A percentile compares a stretch with the other conserved stretches of the same genome.
These are phyloP conservation scores for Grapholita molesta DNA, from an alignment of 1,140 invertebrate species.

Conservation along the genomic window DNA sequence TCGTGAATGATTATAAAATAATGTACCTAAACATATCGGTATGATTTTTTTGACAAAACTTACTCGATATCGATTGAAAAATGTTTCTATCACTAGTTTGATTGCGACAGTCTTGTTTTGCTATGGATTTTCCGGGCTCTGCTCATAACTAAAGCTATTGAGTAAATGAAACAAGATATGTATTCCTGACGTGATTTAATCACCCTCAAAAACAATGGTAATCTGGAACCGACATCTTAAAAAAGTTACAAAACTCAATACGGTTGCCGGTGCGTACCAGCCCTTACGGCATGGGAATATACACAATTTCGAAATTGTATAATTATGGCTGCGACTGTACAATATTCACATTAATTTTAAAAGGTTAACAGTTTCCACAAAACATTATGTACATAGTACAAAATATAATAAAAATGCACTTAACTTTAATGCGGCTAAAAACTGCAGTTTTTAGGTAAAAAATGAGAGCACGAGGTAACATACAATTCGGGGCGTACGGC, in stretches of 20 bases:
- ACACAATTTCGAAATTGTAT: not conserved
- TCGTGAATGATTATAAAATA: too few relatives aligned
- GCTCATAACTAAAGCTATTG: too few relatives aligned
- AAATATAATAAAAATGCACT: conserved; percentile 4
- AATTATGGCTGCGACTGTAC: not conserved
- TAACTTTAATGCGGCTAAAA: not conserved
- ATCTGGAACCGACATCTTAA: conserved; percentile 36
- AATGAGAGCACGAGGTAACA: too few relatives aligned
- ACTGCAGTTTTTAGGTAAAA: not conserved
- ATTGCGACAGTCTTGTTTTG: too few relatives aligned
- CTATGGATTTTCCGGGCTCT: too few relatives aligned
- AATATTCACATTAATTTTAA: not conserved
- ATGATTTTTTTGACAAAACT: too few relatives aligned
- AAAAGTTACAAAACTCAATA: conserved; percentile 48
- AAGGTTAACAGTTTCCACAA: not conserved
- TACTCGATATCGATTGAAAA: too few relatives aligned
- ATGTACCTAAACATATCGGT: too few relatives aligned
- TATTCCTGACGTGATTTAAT: conserved; percentile 62
- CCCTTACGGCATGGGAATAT: not conserved
- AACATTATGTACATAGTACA: conserved; percentile 4
- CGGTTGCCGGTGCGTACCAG: not conserved
- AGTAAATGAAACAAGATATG: conserved; percentile 34
- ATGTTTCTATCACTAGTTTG: too few relatives aligned
- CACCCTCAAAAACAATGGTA: conserved; percentile 58
- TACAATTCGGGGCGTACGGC: too few relatives aligned